Evolutionary conservation across 2,888 invertebrate species (phyloP).

Genomic region (Schizaphis graminum): DNA sequence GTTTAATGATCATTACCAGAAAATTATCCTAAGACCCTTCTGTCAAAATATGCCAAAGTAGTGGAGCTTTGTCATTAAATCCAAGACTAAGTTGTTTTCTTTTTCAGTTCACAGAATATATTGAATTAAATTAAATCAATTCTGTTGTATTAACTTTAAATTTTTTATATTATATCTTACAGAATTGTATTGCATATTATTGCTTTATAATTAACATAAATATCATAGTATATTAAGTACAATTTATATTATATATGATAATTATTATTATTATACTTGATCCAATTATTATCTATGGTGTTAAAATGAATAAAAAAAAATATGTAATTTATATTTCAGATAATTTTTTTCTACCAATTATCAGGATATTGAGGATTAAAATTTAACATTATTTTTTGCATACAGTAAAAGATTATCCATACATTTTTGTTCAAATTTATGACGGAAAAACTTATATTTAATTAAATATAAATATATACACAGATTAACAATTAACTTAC

Average conservation of each 20-base stretch:
- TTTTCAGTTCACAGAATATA: too few relatives aligned
- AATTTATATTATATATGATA: too few relatives aligned
- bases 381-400: neutral
- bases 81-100: neutral
- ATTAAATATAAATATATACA: neutral
- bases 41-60: neutral
- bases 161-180: too few relatives aligned
- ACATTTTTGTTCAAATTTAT: neutral
- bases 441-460: neutral
- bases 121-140: too few relatives aligned
- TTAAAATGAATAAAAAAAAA: too few relatives aligned
- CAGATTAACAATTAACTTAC: slow-evolving; percentile 34
- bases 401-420: neutral
- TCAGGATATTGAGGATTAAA: neutral
- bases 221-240: too few relatives aligned
- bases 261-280: too few relatives aligned
- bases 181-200: too few relatives aligned
- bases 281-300: too few relatives aligned
- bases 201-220: too few relatives aligned
- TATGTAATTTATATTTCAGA: neutral
- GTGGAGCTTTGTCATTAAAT: neutral
- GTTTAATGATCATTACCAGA: neutral
- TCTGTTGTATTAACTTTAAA: too few relatives aligned
- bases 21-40: neutral
- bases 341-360: neutral